Evolutionary conservation across 2,797 vertebrate genomes (phyloP), one percentile per base, ranked within the genome.

Genomic region (Sebastes taczanowskii): DNA sequence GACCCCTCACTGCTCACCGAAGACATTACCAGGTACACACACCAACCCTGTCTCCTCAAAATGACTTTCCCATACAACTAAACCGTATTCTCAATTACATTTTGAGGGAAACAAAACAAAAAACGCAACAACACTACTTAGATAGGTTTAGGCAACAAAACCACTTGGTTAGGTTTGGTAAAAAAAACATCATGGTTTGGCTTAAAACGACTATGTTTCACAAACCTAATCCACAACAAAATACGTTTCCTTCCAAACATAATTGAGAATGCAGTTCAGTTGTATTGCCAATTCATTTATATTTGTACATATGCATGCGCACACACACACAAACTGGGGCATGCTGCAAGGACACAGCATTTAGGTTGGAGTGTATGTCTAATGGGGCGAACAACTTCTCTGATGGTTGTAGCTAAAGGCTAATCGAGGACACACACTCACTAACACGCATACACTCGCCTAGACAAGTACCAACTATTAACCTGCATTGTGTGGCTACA

Each of bases 1-100:
- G 99, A 99, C 91, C 99, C 99, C 6, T 97, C 97, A 27, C 97
- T 97, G 74, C 83, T 99, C 89, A 97, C 95, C 22, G 99, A 99
- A 93, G 99, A 99, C 91, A 97, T 99, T 82, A 99, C 99, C 88
- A 98, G 99, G 98, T 99, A 96, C 13, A 70, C 53, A 64, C 70
- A 65, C 42, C 16, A 0, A 46, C 42, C 6, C 27, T 29, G 27
- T 29, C 27, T 29, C 27, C 27, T 29, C 27, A 29, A 29, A 29
- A 29, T 29, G 27, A 29, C 27, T 29, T 29, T 29, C 27, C 27
- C 27, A 5, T 29, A 29, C 27, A 29, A 29, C 27, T 29, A 5
- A 29, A 29, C 27, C 27, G 27, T 29, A 29, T 29, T 29, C 27
- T 29, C 27, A 29, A 29, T 29, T 29, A 29, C 27, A 29, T 29